Base-by-base conservation (phyloP, 2,113 vertebrate species). In the Alethe castanea region DNA sequence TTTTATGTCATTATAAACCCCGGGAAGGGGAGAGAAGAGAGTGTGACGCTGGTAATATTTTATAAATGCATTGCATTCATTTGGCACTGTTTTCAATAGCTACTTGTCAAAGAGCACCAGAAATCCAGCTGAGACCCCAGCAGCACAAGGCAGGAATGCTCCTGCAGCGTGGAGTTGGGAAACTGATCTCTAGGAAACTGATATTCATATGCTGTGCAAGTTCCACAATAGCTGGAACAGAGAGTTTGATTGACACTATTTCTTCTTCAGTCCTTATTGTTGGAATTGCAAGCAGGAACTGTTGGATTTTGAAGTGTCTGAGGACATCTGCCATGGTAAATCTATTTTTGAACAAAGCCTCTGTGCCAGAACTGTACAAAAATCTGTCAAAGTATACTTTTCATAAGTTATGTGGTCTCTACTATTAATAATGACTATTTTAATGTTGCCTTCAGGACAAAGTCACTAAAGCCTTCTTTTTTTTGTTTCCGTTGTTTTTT, bases 201-300 rank as follows among this genome's bases (percentile, higher is more conserved):
- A 22, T 67, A 81, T 62, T 89, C 62, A 42, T 80, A 69, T 83
- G 93, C 80, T 92, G 76, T 65, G 66, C 44, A 87, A 79, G 81
- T 81, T 96, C 87, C 70, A 89, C 76, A 80, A 74, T 92, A 71
- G 81, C 92, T 89, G 92, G 88, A 89, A 38, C 16, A 6, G 25
- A 71, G 52, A 36, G 35, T 80, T 95, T 96, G 94, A 97, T 96
- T 96, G 96, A 85, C 94, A 96, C 64, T 33, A 6, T 95, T 96
- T 94, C 66, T 92, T 80, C 90, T 86, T 96, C 80, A 42, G 69
- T 92, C 70, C 62, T 86, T 64, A 73, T 71, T 62, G 8, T 44
- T 96, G 82, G 85, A 87, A 62, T 53, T 91, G 80, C 65, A 81
- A 64, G 69, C 48, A 88, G 69, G 91, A 90, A 52, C 78, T 89